These are phyloP conservation scores for Ornithoptera alexandrae DNA, from an alignment of 2,888 invertebrate genomes.

Conservation along the genomic window DNA sequence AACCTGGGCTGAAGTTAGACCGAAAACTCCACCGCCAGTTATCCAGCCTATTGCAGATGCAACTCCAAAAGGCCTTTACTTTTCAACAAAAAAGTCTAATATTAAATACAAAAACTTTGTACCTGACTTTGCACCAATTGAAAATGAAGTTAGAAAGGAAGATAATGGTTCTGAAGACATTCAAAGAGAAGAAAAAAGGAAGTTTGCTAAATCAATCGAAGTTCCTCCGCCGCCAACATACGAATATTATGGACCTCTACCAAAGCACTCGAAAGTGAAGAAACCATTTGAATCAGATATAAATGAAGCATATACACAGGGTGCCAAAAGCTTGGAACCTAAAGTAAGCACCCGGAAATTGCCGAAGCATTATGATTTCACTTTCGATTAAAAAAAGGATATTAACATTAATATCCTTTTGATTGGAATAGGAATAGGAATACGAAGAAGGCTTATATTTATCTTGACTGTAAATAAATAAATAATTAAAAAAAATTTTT, in stretches of 20 bases:
- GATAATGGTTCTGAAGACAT: slow-evolving; percentile 36
- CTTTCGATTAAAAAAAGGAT: slow-evolving; percentile 49
- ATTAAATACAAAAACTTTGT: slow-evolving; percentile 67
- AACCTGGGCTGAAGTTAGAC: slow-evolving; percentile 67
- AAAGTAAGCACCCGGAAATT: slow-evolving; percentile 56
- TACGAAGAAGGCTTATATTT: background rate
- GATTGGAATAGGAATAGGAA: background rate
- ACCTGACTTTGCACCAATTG: slow-evolving; percentile 54
- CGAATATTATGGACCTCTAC: slow-evolving; percentile 81
- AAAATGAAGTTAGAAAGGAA: slow-evolving; percentile 58
- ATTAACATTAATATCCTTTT: background rate
- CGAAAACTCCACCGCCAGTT: slow-evolving; percentile 51
- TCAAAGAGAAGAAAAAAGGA: slow-evolving; percentile 40
- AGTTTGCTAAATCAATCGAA: slow-evolving; percentile 54
- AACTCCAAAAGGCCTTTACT: slow-evolving; percentile 60
- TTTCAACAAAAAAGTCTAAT: slow-evolving; percentile 53
- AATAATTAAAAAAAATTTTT: slow-evolving; percentile 10
- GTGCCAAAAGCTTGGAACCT: slow-evolving; percentile 63
- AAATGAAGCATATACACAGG: slow-evolving; percentile 69
- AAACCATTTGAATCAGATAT: slow-evolving; percentile 68
- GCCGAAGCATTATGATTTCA: slow-evolving; percentile 67
- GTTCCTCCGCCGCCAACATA: slow-evolving; percentile 84
- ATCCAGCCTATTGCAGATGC: slow-evolving; percentile 43
- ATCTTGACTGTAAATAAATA: slow-evolving; percentile 34
- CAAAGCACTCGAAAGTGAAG: slow-evolving; percentile 52